Base-by-base conservation (phyloP, 2,113 vertebrate species). In the Picathartes gymnocephalus region DNA sequence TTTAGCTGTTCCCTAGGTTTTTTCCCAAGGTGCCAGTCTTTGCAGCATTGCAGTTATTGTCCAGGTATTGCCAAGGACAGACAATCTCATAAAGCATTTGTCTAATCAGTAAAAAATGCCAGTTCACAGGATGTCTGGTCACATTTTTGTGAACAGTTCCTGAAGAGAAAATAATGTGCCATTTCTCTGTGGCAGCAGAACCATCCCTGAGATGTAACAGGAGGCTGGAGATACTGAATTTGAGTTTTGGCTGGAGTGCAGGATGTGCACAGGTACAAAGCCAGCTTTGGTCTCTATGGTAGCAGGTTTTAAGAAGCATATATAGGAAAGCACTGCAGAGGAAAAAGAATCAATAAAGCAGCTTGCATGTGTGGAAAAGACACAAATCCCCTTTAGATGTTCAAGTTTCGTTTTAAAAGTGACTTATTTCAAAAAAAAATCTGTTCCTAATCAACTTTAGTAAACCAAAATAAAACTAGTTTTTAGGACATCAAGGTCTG, bases 381-480 rank as follows among this genome's bases (percentile, higher is more conserved):
- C 2, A 0, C 76, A 88, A 86, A 84, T 6, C 21, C 33, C 37
- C 57, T 93, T 95, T 90, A 95, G 93, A 96, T 90, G 72, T 94
- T 94, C 24, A 35, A 78, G 90, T 94, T 96, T 90, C 80, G 56
- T 94, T 91, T 96, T 79, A 57, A 83, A 86, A 96, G 71, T 95
- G 85, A 88, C 76, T 96, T 94, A 88, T 94, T 96, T 96, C 60
- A 78, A 82, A n/a, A 92, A 79, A 86, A 85, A 95, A 92, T 90
- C 93, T 96, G 94, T 96, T 96, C 88, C 65, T 66, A 96, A 95
- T 97, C 84, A 96, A 81, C 68, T 83, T 95, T 71, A 94, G 88
- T 88, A 97, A 97, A 96, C 95, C 80, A 96, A 96, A 96, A 95
- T 95, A 94, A 93, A 96, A 83, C 88, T 84, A 88, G 76, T 92